Percentiles rank a stretch among this genome's conserved stretches.
phyloP scores from a whole-genome alignment of 2,797 vertebrate genomes.

The Sebastes kiyomatsui region DNA sequence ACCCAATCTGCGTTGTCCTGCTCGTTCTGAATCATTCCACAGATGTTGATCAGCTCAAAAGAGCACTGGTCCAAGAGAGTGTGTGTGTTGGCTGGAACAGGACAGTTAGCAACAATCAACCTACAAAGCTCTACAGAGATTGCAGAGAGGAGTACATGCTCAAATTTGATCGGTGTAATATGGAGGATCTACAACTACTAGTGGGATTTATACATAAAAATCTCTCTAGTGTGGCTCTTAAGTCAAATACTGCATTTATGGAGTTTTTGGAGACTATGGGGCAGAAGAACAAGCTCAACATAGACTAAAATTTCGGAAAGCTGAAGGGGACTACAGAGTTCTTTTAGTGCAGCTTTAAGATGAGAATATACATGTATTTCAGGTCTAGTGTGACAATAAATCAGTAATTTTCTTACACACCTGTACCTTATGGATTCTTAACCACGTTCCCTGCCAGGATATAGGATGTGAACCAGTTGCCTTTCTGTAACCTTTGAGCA shows the following conservation, averaged over 20 bases:
- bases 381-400: neutral
- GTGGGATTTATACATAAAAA: neutral
- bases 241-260: neutral
- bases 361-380: neutral
- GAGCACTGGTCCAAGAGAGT: conserved; percentile 91
- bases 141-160: neutral
- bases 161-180: neutral
- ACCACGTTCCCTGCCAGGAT: neutral
- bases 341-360: neutral
- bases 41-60: conserved; percentile 91
- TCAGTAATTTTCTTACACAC: neutral
- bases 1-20: conserved; percentile 85
- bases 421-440: neutral
- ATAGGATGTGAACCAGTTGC: neutral
- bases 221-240: neutral
- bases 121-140: neutral
- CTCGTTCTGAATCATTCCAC: conserved; percentile 92
- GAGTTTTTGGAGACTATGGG: neutral
- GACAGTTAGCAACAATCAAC: neutral
- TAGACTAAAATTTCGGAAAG: neutral
- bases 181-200: neutral
- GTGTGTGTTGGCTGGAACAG: conserved; percentile 82
- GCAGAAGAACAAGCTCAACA: neutral
- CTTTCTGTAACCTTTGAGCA: neutral
- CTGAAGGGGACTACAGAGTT: neutral